Conservation (phyloP, 2,888 invertebrate genomes). For the Agrochola macilenta region DNA sequence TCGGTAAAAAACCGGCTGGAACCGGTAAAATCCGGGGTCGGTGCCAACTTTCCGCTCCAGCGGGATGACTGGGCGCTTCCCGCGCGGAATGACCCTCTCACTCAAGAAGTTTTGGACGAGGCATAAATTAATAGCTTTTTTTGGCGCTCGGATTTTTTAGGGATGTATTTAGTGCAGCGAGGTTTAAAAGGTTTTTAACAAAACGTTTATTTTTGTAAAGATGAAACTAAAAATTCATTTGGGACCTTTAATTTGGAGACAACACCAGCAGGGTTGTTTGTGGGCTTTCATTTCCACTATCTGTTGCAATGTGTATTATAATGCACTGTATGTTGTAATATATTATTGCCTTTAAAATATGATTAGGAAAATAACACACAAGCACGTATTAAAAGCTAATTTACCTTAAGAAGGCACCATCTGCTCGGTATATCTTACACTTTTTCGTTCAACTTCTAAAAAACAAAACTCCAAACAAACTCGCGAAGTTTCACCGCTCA, state of each 20-base stretch:
- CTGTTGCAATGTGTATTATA: neutral
- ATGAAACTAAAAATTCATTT: neutral
- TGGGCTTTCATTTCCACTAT: too few relatives aligned
- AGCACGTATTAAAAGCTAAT: conserved; percentile 11
- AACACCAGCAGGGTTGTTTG: neutral
- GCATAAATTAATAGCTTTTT: conserved; percentile 65
- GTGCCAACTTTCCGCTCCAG: conserved; percentile 77
- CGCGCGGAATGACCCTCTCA: conserved; percentile 69
- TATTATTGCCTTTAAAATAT: too few relatives aligned
- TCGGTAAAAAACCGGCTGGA: conserved; percentile 67
- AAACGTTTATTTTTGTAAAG: neutral
- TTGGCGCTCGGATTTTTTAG: conserved; percentile 25
- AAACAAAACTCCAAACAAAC: neutral
- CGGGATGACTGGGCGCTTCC: conserved; percentile 76
- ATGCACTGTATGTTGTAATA: too few relatives aligned
- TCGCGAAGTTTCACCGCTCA: conserved; percentile 1
- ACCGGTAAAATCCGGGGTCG: conserved; percentile 74
- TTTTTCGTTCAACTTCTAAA: neutral
- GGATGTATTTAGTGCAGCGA: conserved; percentile 1
- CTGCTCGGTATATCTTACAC: conserved; percentile 15
- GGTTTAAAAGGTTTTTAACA: neutral
- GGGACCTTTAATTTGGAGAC: neutral
- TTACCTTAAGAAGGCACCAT: conserved; percentile 9
- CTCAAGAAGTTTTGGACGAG: conserved; percentile 72
- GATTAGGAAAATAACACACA: neutral